A percentile compares a stretch with the other conserved stretches of the same genome.
phyloP scores from a whole-genome alignment of 2,113 vertebrate genomes.

The Mesitornis unicolor region DNA sequence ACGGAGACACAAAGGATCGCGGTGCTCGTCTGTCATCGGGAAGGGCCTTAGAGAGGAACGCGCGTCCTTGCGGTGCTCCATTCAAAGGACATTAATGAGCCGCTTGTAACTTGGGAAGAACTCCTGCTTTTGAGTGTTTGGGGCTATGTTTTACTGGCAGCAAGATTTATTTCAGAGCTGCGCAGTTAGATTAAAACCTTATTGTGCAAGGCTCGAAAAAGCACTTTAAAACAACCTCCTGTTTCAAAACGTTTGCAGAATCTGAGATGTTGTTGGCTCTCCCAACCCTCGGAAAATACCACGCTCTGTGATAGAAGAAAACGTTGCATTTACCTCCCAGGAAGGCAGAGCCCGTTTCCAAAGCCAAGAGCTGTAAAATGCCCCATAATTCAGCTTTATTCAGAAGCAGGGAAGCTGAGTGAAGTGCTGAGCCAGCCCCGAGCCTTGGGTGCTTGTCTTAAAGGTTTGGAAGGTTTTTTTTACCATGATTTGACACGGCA shows the following conservation, averaged over 20 bases:
- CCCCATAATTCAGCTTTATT: background rate
- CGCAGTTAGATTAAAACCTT: background rate
- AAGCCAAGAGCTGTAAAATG: background rate
- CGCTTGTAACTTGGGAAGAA: background rate
- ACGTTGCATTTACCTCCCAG: background rate
- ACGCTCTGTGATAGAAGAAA: background rate
- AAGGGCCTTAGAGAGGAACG: background rate
- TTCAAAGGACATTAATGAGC: background rate
- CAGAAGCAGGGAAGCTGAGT: background rate
- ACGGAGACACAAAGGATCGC: background rate
- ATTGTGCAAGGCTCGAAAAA: background rate
- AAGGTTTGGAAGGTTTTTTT: background rate
- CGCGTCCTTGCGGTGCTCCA: background rate
- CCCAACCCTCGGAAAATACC: background rate
- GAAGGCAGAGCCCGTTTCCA: background rate
- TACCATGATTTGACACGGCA: too few relatives aligned
- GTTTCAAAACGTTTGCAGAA: background rate
- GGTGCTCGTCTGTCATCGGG: background rate
- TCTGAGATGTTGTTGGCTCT: background rate
- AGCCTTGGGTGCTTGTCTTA: background rate
- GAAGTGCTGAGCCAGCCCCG: background rate
- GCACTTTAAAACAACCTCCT: background rate
- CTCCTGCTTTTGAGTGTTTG: background rate
- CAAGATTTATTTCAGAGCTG: background rate
- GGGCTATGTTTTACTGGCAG: background rate